Percentiles rank a stretch among this genome's conserved stretches.
Evolutionary conservation across 2,797 vertebrate genomes (phyloP).

Genomic region (Tachyglossus aculeatus): DNA sequence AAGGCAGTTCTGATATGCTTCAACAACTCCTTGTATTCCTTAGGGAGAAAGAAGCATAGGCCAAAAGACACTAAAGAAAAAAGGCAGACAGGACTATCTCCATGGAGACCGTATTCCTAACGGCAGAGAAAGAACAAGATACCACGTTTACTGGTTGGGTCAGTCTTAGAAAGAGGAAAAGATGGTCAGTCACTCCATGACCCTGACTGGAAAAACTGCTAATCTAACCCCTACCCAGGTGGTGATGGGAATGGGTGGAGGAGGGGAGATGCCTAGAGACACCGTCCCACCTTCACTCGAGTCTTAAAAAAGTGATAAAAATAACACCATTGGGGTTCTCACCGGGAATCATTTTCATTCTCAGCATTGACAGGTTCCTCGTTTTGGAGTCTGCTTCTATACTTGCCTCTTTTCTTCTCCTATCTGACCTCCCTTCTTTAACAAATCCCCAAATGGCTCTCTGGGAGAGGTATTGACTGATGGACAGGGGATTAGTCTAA

Average conservation of each 20-base stretch:
- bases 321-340: no score
- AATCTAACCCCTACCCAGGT: no score
- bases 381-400: not conserved
- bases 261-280: no score
- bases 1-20: conserved; percentile 98
- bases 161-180: no score
- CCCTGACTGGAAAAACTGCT: no score
- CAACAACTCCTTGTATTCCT: conserved; percentile 99
- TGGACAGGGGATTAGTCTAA: not conserved
- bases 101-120: not conserved
- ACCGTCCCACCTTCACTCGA: no score
- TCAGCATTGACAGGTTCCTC: no score
- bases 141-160: no score
- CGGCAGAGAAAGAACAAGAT: not conserved
- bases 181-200: no score
- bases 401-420: not conserved
- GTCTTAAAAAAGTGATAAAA: no score
- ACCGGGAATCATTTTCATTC: no score
- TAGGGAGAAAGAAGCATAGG: conserved; percentile 16
- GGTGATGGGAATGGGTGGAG: no score
- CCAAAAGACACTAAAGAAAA: not conserved
- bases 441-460: not conserved
- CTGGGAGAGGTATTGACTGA: not conserved
- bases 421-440: not conserved
- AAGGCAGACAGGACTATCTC: not conserved